Evolutionary conservation across 2,113 vertebrate genomes (phyloP), one percentile per base, ranked within the genome.

Genomic region (Tiliqua scincoides): DNA sequence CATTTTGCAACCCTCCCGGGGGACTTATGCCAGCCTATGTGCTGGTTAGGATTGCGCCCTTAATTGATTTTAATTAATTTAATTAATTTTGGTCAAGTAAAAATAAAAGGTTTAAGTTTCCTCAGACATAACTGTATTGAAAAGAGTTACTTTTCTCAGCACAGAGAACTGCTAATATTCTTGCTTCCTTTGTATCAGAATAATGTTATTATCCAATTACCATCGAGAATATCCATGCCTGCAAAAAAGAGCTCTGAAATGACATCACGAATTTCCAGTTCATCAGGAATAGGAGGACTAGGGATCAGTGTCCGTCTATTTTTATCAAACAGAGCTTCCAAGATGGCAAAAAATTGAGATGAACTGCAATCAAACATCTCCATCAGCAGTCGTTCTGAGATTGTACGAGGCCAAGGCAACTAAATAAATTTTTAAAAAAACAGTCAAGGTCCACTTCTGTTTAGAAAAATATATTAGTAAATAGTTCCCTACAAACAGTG

Each of bases 181-280:
- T n/a, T 27, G 9, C 12, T 8, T 85, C 18, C 35, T 80, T 37
- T 73, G 1, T 10, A 83, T 35, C 20, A 59, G 3, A 68, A 30
- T 7, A 89, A 88, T 7, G 82, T 89, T 85, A 79, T 92, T 73
- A 83, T 37, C 23, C 25, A 37, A 30, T 95, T 95, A 99, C 98
- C 96, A 93, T 97, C 95, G 85, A 99, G 92, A 82, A 99, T 97
- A 92, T 97, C 97, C 79, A 96, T 90, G 71, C 98, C 99, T 88
- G 98, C 97, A 81, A 96, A 94, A 84, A 98, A 96, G 27, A 99
- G 97, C 77, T 99, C 98, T 43, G 97, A 89, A 89, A 96, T 89
- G 62, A 98, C 97, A 27, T 97, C 97, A 65, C 88, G 89, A 37
- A 96, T 37, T 92, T 98, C 97, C 1, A 52, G 59, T 88, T 98